Evolutionary conservation across 2,797 vertebrate species (phyloP), one percentile per base, ranked within the genome.

Genomic region (Trachurus trachurus): DNA sequence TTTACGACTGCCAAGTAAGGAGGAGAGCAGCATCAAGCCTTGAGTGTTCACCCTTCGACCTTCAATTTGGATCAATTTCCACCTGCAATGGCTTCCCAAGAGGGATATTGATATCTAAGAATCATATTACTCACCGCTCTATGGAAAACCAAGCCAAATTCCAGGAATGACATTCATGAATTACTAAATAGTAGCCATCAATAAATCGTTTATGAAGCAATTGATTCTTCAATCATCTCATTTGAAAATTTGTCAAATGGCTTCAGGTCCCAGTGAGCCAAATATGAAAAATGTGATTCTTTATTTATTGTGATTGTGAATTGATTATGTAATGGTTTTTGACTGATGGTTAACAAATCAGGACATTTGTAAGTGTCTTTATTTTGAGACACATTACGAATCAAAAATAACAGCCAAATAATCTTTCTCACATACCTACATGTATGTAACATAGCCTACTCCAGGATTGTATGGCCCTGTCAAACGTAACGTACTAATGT

Each of bases 1-100:
- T 76, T 81, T 70, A 71, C 9, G 10, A 66, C 58, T 57, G 40
- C 47, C 29, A 49, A 64, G 16, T n/a, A 17, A 56, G 37, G 21
- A 66, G 47, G 21, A 16, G 17, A 64, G 31, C 22, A 12, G 16
- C 42, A 45, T 69, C 10, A 65, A 26, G 60, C 34, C 57, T 63
- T 31, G 22, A 62, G 17, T 31, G 1, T 78, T 57, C n/a, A 17
- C 22, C 15, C 16, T 9, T 52, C 19, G 66, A 69, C 31, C 57
- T 54, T 75, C 29, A 49, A 22, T 62, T 79, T n/a, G 42, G 34
- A 74, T 75, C 5, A 9, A 61, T 61, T 50, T 58, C 52, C 17
- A 65, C 58, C 31, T 10, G 0, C 21, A 67, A 29, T 6, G 37
- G 0, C 49, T 62, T 59, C 57, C 5, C 57, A 9, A 66, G 15